Percentiles rank a stretch among this genome's conserved stretches.
These are phyloP conservation scores for Chionoecetes opilio DNA, from an alignment of 1,140 invertebrate species.

Conservation along the genomic window DNA sequence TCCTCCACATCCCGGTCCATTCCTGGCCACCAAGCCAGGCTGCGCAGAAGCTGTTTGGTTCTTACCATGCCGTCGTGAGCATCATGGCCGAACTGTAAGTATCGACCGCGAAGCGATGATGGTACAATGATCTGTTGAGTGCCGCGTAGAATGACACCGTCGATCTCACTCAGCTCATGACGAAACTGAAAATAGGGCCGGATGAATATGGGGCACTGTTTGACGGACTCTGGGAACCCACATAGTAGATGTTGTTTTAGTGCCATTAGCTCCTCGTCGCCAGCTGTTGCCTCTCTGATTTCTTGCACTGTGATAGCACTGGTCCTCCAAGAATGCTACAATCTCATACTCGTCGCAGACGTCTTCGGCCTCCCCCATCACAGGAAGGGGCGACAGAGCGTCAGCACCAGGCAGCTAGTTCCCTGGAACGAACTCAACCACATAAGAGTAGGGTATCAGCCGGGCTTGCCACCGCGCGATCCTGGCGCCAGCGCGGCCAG, in stretches of 20 bases:
- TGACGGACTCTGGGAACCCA: conserved; percentile 38
- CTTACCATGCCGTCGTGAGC: conserved; percentile 79
- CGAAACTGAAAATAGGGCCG: conserved; percentile 51
- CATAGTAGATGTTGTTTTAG: too few relatives aligned
- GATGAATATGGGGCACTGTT: not conserved
- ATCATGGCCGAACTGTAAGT: conserved; percentile 53
- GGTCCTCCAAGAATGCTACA: not conserved
- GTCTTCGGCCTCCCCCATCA: not conserved
- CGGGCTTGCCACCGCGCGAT: conserved; percentile 33
- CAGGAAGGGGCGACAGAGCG: conserved; percentile 13
- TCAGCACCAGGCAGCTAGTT: not conserved
- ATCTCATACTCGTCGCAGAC: not conserved
- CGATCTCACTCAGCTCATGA: conserved; percentile 49
- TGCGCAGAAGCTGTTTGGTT: conserved; percentile 75
- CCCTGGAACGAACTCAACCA: conserved; percentile 29
- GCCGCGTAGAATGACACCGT: conserved; percentile 39
- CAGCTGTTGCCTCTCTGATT: not conserved
- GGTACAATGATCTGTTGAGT: conserved; percentile 50
- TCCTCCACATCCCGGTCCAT: conserved; percentile 76
- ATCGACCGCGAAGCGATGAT: not conserved
- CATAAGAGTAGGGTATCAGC: conserved; percentile 37
- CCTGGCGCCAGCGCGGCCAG: not conserved
- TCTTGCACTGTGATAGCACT: not conserved
- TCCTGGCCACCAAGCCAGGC: conserved; percentile 77
- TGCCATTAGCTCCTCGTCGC: too few relatives aligned